These are phyloP conservation scores for Adelges cooleyi DNA, from an alignment of 1,140 invertebrate genomes.

Conservation along the genomic window DNA sequence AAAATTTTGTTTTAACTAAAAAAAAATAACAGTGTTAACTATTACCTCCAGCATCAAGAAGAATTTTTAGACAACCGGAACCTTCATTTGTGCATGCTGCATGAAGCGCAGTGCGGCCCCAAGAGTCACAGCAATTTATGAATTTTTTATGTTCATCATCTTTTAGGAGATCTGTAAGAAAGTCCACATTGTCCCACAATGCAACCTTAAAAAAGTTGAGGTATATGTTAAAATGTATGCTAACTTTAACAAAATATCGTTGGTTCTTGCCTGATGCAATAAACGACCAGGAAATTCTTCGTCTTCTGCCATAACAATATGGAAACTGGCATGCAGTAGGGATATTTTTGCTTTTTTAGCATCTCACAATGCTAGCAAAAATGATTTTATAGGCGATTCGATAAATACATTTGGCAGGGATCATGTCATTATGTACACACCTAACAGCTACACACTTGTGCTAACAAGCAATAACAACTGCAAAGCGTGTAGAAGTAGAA, in stretches of 20 bases:
- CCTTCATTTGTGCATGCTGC: conserved; percentile 77
- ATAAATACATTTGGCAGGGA: background rate
- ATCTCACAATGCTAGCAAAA: conserved; percentile 1
- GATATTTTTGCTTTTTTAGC: background rate
- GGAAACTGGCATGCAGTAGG: background rate
- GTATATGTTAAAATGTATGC: background rate
- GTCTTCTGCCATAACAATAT: conserved; percentile 39
- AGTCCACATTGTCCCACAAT: conserved; percentile 80
- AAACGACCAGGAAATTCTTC: conserved; percentile 68
- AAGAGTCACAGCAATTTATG: conserved; percentile 63
- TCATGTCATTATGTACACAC: background rate
- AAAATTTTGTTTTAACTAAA: no score
- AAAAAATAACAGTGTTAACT: conserved; percentile 18
- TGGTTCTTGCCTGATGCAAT: conserved; percentile 53
- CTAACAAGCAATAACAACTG: background rate
- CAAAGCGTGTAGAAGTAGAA: no score
- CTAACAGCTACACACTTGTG: background rate
- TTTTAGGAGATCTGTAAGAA: conserved; percentile 67
- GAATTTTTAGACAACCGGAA: conserved; percentile 61
- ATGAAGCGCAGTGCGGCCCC: conserved; percentile 69
- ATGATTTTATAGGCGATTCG: background rate
- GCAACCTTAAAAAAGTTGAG: conserved; percentile 49
- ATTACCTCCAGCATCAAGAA: conserved; percentile 56
- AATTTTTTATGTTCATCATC: conserved; percentile 52
- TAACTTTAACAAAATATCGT: background rate